These are phyloP conservation scores for Pholis gunnellus DNA, from an alignment of 2,113 vertebrate genomes.

Conservation along the genomic window DNA sequence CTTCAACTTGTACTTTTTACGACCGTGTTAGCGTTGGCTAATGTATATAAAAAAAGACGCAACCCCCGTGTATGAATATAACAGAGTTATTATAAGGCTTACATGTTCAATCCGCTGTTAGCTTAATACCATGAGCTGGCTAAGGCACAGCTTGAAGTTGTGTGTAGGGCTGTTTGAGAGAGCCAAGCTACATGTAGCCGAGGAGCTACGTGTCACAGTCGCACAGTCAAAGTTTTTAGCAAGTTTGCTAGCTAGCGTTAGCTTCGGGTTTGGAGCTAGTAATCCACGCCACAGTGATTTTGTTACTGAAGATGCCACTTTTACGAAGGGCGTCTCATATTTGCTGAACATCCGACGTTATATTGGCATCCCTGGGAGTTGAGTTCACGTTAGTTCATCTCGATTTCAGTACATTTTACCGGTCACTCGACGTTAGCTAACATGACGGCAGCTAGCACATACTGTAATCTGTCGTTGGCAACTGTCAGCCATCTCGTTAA, in stretches of 20 bases:
- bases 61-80: accelerated
- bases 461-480: conserved; percentile 42
- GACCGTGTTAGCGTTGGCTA: neutral
- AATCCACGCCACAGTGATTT: neutral
- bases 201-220: conserved; percentile 85
- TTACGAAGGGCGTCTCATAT: neutral
- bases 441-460: conserved; percentile 44
- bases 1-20: conserved; percentile 52
- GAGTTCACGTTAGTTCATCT: neutral
- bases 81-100: neutral
- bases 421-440: conserved; percentile 25
- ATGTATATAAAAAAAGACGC: neutral
- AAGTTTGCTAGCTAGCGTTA: conserved; percentile 76
- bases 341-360: neutral
- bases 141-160: conserved; percentile 51
- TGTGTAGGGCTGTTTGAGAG: conserved; percentile 56
- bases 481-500: conserved; percentile 66
- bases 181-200: conserved; percentile 58
- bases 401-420: neutral
- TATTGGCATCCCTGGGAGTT: too few species aligned
- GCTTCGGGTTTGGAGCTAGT: neutral
- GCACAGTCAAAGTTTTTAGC: conserved; percentile 80
- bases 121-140: conserved; percentile 11
- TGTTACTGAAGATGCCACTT: too few species aligned
- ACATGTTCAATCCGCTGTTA: neutral